These are phyloP conservation scores for Leptocoma aspasia DNA, from an alignment of 2,113 vertebrate genomes.

Conservation along the genomic window DNA sequence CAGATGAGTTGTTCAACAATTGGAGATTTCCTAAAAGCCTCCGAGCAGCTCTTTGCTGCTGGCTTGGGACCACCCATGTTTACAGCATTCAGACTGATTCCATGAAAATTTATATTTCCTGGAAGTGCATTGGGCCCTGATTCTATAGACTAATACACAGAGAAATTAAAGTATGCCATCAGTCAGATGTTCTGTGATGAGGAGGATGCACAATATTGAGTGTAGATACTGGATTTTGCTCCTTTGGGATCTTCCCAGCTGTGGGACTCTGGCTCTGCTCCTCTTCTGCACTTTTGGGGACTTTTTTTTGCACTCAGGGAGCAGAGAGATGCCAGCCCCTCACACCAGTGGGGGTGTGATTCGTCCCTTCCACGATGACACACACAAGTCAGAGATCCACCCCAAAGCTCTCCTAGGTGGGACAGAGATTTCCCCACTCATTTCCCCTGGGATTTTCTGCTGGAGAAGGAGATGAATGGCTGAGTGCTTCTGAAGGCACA, in stretches of 20 bases:
- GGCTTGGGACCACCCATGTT: neutral
- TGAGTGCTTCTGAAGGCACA: neutral
- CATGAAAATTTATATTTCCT: neutral
- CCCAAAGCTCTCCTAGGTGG: neutral
- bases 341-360: neutral
- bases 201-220: neutral
- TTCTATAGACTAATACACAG: neutral
- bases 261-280: neutral
- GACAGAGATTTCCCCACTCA: neutral
- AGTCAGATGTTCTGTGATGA: neutral
- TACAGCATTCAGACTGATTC: neutral
- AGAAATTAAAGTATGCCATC: neutral
- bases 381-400: neutral
- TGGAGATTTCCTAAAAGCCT: neutral
- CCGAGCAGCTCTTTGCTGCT: neutral
- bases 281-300: neutral
- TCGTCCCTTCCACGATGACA: neutral
- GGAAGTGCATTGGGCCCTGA: neutral
- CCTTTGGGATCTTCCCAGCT: neutral
- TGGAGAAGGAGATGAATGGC: neutral
- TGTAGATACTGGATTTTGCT: neutral
- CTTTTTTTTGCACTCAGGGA: neutral
- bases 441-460: neutral
- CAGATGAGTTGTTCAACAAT: neutral
- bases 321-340: neutral